phyloP scores from a whole-genome alignment of 2,888 invertebrate species.

The Troilus luridus region DNA sequence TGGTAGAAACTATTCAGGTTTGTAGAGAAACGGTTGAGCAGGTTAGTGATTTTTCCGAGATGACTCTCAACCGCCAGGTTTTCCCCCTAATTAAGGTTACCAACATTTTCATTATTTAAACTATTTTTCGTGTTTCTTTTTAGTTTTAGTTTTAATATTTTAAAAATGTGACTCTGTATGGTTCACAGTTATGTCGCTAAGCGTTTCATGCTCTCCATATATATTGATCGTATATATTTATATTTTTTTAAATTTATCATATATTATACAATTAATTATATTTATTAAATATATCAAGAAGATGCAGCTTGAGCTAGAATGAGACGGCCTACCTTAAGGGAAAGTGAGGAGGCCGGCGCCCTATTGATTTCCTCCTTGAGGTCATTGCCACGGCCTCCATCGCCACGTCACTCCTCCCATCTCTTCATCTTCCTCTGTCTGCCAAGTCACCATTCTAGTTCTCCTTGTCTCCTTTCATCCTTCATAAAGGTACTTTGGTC shows the following conservation, averaged over 20 bases:
- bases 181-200: neutral
- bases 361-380: constrained; percentile 37
- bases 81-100: no score
- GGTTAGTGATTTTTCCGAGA: no score
- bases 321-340: constrained; percentile 20
- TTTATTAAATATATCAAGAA: neutral
- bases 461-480: neutral
- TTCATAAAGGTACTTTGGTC: neutral
- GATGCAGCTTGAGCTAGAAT: neutral
- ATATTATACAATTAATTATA: no score
- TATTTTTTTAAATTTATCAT: neutral
- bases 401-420: neutral
- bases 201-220: neutral
- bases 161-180: neutral
- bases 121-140: no score
- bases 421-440: neutral
- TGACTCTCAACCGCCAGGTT: no score
- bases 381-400: constrained; percentile 33
- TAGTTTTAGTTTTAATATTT: no score
- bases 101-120: no score
- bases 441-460: neutral
- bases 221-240: neutral
- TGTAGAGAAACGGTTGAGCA: no score
- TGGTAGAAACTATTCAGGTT: no score
- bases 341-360: constrained; percentile 2